Base-by-base conservation (phyloP, 2,113 vertebrate species). In the Addax nasomaculatus region DNA sequence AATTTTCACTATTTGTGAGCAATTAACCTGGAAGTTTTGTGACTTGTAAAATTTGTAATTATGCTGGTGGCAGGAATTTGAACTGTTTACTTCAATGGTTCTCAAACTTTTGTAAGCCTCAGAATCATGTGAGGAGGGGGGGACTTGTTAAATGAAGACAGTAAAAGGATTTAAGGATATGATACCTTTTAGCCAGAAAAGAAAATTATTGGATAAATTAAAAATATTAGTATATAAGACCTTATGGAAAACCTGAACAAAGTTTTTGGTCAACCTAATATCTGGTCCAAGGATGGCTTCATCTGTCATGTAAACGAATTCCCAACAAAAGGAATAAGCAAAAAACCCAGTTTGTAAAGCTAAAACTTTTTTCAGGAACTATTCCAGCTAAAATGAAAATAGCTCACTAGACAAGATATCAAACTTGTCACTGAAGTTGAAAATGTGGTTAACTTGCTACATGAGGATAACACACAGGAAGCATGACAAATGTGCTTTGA, bases 391-490 rank as follows among this genome's bases (percentile, higher is more conserved):
- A 93, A 25, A 79, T n/a, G 84, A 85, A 92, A 94, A 83, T 33
- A 27, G 60, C 92, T 95, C 58, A 81, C 7, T 55, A 85, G 90
- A 67, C 81, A 89, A 45, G 70, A 84, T 36, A 49, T 73, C 27
- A 55, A 70, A 64, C 30, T 85, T 57, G 64, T 87, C 43, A 73
- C 23, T 58, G 39, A 93, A 89, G n/a, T 19, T 95, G 67, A 85
- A 89, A 90, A 70, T 73, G 58, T 89, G 83, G 95, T 93, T 83
- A 85, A 78, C 85, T 85, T 95, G 93, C 30, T 70, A 23, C 25
- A 25, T 17, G 62, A 86, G 7, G 70, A 95, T 62, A 96, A 93
- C 1, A 58, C 25, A 79, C 4, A 97, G 97, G 94, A 95, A 96
- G 86, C 8, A 58, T 64, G 87, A 90, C 94, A 91, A 85, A 2